These are phyloP conservation scores for Campylorhamphus procurvoides DNA, from an alignment of 2,113 vertebrate species.

Conservation along the genomic window DNA sequence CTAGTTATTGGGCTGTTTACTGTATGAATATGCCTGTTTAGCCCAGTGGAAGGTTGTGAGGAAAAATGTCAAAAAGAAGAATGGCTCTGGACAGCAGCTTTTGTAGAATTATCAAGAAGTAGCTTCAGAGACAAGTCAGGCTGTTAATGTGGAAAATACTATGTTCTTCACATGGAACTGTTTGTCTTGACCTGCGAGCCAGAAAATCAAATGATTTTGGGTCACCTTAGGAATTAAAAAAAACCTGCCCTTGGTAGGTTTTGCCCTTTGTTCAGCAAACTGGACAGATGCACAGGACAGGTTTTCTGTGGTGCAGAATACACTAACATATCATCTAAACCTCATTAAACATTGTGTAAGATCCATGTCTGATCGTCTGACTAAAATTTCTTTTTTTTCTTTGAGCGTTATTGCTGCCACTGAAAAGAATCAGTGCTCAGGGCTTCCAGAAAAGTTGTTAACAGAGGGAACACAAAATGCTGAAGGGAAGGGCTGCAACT, in stretches of 20 bases:
- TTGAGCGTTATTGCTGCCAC: neutral
- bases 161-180: neutral
- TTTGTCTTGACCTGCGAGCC: neutral
- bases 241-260: neutral
- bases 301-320: neutral
- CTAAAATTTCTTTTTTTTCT: neutral
- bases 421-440: neutral
- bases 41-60: neutral
- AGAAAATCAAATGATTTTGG: neutral
- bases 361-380: neutral
- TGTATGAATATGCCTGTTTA: neutral
- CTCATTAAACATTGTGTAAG: neutral
- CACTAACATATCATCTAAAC: neutral
- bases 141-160: neutral
- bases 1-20: slow-evolving; percentile 13
- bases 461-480: neutral
- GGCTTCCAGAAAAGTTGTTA: neutral
- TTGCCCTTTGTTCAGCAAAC: neutral
- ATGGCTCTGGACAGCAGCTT: neutral
- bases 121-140: neutral
- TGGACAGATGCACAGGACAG: neutral
- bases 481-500: neutral
- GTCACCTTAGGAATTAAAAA: neutral
- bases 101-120: neutral
- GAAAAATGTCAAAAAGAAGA: neutral